Conservation (phyloP, 2,113 vertebrate species). For the Hirundichthys speculiger region DNA sequence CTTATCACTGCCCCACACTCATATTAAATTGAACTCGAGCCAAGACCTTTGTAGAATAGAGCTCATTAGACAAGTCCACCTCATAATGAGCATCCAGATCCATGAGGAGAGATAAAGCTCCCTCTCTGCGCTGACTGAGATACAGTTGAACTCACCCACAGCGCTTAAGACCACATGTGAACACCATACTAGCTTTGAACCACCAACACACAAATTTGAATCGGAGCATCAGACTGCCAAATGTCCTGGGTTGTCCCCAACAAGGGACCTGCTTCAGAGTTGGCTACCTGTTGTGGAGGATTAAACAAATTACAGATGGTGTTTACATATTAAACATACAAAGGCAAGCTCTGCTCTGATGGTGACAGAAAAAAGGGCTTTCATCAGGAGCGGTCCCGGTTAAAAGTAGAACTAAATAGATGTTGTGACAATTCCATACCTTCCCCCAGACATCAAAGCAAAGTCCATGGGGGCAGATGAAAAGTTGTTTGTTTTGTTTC, state of each 20-base stretch:
- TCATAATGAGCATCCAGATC: conserved; percentile 62
- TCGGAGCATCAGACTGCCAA: conserved; percentile 54
- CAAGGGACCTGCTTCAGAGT: conserved; percentile 63
- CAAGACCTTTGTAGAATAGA: conserved; percentile 54
- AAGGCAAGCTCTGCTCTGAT: conserved; percentile 38
- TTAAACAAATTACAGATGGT: conserved; percentile 71
- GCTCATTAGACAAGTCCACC: conserved; percentile 66
- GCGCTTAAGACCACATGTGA: conserved; percentile 61
- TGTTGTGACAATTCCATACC: too few relatives aligned
- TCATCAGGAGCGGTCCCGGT: conserved; percentile 5
- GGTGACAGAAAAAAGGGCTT: conserved; percentile 19
- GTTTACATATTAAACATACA: conserved; percentile 65
- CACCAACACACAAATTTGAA: conserved; percentile 53
- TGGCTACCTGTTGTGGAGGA: conserved; percentile 72
- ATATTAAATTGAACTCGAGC: conserved; percentile 54
- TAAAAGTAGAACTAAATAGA: background rate
- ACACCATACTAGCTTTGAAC: conserved; percentile 72
- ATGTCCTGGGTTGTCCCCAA: conserved; percentile 60
- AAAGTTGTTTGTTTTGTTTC: conserved; percentile 23
- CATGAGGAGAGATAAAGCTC: conserved; percentile 55
- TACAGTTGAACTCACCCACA: conserved; percentile 58
- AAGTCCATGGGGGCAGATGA: conserved; percentile 12
- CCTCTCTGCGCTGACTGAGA: conserved; percentile 45
- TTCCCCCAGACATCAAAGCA: too few relatives aligned
- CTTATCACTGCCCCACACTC: conserved; percentile 18